Percentiles rank a stretch among this genome's conserved stretches.
These are phyloP conservation scores for Neoaliturus tenellus DNA, from an alignment of 2,888 invertebrate species.

Conservation along the genomic window DNA sequence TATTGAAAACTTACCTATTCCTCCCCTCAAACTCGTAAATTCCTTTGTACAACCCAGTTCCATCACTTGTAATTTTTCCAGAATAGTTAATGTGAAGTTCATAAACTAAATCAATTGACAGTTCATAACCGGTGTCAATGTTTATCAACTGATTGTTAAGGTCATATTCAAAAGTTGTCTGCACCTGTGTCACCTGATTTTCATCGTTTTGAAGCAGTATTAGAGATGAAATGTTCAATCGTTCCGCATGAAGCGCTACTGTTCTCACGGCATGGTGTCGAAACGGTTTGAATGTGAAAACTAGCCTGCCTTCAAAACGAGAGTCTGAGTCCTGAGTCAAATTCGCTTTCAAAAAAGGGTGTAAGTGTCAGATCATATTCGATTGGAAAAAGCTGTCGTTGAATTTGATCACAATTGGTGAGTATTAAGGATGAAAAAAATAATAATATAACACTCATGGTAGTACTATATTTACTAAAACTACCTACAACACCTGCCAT, in stretches of 20 bases:
- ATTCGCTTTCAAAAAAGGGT: conserved; percentile 14
- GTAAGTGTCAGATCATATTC: conserved; percentile 6
- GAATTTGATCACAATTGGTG: not conserved
- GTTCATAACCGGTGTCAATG: not conserved
- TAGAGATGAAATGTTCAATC: conserved; percentile 13
- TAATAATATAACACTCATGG: not conserved
- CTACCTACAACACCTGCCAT: not conserved
- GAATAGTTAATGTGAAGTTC: conserved; percentile 46
- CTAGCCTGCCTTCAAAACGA: conserved; percentile 31
- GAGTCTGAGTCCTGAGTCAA: too few species aligned
- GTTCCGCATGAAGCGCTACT: conserved; percentile 49
- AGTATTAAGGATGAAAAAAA: not conserved
- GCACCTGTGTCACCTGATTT: not conserved
- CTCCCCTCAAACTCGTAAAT: conserved; percentile 44
- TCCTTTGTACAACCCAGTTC: conserved; percentile 52
- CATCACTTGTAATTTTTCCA: conserved; percentile 56
- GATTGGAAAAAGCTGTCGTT: not conserved
- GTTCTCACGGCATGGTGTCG: not conserved
- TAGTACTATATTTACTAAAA: not conserved
- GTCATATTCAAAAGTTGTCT: conserved; percentile 13
- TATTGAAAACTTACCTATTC: conserved; percentile 35
- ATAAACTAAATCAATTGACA: conserved; percentile 38
- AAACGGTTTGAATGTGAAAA: conserved; percentile 53
- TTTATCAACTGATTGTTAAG: conserved; percentile 35
- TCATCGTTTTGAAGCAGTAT: not conserved